Evolutionary conservation across 1,140 invertebrate genomes (phyloP).

Genomic region (Ceratina calcarata): DNA sequence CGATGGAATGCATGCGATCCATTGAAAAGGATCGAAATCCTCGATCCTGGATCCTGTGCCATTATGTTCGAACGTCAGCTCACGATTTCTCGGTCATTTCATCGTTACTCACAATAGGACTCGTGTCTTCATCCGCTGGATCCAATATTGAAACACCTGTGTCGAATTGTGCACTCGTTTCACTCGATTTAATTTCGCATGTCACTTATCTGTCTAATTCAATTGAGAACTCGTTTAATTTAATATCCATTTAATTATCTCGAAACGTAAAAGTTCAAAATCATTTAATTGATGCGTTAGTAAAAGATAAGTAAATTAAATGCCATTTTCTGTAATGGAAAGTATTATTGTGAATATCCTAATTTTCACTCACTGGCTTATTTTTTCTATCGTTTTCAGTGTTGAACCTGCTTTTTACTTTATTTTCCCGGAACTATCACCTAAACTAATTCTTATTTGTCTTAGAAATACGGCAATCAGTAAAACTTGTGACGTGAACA

Average conservation of each 20-base stretch:
- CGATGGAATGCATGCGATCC: slow-evolving; percentile 6
- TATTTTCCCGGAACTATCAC: no score
- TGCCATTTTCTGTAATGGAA: no score
- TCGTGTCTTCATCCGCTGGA: slow-evolving; percentile 5
- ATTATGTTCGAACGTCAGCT: slow-evolving; percentile 27
- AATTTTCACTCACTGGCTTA: no score
- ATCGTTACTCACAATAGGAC: slow-evolving; percentile 1
- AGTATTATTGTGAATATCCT: no score
- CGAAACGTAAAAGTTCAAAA: background rate
- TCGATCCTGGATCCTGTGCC: slow-evolving; percentile 2
- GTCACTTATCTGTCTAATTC: background rate
- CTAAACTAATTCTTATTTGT: background rate
- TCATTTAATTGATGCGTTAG: background rate
- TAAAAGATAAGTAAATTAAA: no score
- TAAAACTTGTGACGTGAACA: no score
- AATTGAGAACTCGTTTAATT: background rate
- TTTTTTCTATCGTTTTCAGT: no score
- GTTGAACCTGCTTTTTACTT: no score
- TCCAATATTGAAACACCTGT: slow-evolving; percentile 9
- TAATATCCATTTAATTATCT: background rate
- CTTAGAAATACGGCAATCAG: background rate
- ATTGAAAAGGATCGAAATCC: slow-evolving; percentile 46
- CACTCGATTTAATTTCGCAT: no score
- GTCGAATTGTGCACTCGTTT: background rate
- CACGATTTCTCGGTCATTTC: slow-evolving; percentile 39